Percentiles rank a stretch among this genome's conserved stretches.
Conservation (phyloP, 2,113 vertebrate species). For the Anguilla japonica region DNA sequence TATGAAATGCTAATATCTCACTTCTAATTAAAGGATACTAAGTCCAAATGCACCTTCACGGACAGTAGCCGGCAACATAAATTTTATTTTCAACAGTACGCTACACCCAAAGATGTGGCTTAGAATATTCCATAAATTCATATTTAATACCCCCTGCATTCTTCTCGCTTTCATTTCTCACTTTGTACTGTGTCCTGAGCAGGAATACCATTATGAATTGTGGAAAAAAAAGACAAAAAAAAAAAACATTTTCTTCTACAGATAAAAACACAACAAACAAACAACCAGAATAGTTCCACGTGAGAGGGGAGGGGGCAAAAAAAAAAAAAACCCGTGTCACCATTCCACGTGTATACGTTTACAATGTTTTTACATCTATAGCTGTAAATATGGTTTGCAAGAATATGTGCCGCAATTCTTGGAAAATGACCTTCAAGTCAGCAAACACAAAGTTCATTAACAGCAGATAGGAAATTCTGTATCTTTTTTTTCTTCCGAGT, state of each 20-base stretch:
- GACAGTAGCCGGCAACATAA: constrained; percentile 69
- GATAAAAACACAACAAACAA: background rate
- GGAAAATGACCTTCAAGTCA: constrained; percentile 69
- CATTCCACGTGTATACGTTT: constrained; percentile 58
- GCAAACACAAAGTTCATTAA: constrained; percentile 73
- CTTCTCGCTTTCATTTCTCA: constrained; percentile 33
- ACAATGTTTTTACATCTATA: constrained; percentile 64
- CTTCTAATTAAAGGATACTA: constrained; percentile 97
- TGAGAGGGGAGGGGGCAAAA: constrained; percentile 39
- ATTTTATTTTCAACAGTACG: constrained; percentile 65
- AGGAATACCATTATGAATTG: constrained; percentile 48
- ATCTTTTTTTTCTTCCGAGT: constrained; percentile 31
- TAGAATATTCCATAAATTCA: constrained; percentile 71
- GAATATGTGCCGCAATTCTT: constrained; percentile 59
- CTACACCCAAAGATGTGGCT: constrained; percentile 62
- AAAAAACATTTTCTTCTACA: constrained; percentile 30
- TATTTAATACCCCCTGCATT: constrained; percentile 62
- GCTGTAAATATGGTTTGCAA: constrained; percentile 70
- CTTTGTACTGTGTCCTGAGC: constrained; percentile 44
- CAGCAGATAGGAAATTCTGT: constrained; percentile 45
- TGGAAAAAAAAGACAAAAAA: constrained; percentile 32
- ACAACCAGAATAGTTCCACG: constrained; percentile 35
- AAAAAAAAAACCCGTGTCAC: constrained; percentile 37
- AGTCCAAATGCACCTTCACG: constrained; percentile 87
- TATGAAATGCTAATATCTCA: constrained; percentile 98